Evolutionary conservation across 1,140 invertebrate species (phyloP), one percentile per base, ranked within the genome.

Genomic region (Drosophila bifasciata): DNA sequence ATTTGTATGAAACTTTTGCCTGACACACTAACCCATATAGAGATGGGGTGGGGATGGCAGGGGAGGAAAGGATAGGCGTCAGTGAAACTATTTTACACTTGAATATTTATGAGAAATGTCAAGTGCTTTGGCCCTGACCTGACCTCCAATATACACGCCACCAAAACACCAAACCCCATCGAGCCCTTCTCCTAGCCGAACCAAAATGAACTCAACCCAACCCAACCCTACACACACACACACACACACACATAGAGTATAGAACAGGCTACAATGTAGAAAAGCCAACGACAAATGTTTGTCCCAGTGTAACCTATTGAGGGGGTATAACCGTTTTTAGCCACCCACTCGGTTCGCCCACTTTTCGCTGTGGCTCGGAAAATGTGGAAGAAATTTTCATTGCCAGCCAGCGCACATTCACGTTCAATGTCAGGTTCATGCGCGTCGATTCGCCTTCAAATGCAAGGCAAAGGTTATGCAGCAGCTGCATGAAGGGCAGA

Each of bases 91-190:
- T 57, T 60, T 60, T 60, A 17, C 50, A 55, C 63, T 55, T 66
- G 62, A 68, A 68, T 68, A 68, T 68, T 68, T 68, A 68, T 68
- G 49, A 68, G 63, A 68, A 68, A 68, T 68, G 64, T 68, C 64
- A 68, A 68, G 64, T 68, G 63, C 49, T 46, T 68, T 67, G 64
- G 64, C 64, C 64, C 63, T 68, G 64, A 68, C 64, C 64, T 68
- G 64, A 68, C 64, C 64, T 68, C 62, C 43, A 41, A 16, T 45
- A 68, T 48, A 17, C 64, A 68, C 61, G 62, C 64, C 39, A 55
- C 53, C 45, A 55, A 28, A 40, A 40, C 62, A 7, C 43, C 1
- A 11, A 17, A 21, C 7, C 43, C n/a, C n/a, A n/a, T n/a, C n/a
- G 1, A 11, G 17, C 40, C 60, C 64, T 25, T 44, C 36, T 36